Evolutionary conservation across 2,113 vertebrate species (phyloP).

Genomic region (Bubo blakistoni): DNA sequence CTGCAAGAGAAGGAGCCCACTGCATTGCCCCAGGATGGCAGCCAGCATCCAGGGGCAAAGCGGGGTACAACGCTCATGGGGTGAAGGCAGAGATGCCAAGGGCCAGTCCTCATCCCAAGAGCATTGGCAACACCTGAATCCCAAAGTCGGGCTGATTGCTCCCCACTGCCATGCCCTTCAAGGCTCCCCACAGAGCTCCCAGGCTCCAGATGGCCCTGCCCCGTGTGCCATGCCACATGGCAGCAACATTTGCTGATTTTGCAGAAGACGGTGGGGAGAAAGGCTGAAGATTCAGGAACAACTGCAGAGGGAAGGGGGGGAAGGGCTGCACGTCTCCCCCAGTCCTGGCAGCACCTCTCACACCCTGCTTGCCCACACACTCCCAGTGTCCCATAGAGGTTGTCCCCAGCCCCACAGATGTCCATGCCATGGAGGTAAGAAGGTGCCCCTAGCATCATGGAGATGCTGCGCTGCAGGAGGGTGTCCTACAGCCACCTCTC

Average conservation of each 20-base stretch:
- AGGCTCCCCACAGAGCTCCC: neutral
- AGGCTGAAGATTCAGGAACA: neutral
- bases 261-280: neutral
- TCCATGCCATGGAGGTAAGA: neutral
- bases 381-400: neutral
- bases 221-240: rapidly evolving
- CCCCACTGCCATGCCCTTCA: rapidly evolving
- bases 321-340: neutral
- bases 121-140: neutral
- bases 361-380: neutral
- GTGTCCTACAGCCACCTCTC: neutral
- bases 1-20: neutral
- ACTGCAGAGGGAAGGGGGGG: neutral
- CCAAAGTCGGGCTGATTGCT: neutral
- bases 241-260: neutral
- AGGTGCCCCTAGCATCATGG: neutral
- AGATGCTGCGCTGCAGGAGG: neutral
- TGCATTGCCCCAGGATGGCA: neutral
- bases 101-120: neutral
- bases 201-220: neutral
- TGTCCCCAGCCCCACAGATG: neutral
- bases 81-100: neutral
- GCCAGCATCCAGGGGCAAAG: neutral
- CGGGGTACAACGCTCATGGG: rapidly evolving
- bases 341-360: neutral